Percentiles rank a stretch among this genome's conserved stretches.
These are phyloP conservation scores for Eristalis tenax DNA, from an alignment of 2,888 invertebrate species.

Conservation along the genomic window DNA sequence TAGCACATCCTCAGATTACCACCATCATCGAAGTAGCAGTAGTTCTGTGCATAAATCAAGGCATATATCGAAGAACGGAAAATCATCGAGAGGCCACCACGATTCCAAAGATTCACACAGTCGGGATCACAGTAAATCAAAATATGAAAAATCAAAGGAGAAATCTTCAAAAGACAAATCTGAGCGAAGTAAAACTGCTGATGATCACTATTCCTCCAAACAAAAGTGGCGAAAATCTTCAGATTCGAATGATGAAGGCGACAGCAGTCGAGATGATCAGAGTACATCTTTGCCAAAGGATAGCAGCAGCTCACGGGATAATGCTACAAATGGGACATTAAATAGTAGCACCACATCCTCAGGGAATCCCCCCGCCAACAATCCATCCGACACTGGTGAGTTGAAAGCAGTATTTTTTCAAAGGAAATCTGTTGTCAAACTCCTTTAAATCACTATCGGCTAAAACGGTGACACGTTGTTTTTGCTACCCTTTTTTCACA, in stretches of 20 bases:
- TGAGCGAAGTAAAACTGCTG: conserved; percentile 77
- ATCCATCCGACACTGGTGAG: conserved; percentile 45
- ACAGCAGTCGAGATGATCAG: conserved; percentile 79
- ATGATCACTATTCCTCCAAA: conserved; percentile 88
- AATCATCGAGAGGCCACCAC: conserved; percentile 80
- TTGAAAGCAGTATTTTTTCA: neutral
- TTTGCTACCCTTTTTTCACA: too few species aligned
- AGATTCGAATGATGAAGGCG: conserved; percentile 89
- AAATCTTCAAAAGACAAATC: conserved; percentile 77
- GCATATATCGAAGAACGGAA: conserved; percentile 75
- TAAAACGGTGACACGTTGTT: too few species aligned
- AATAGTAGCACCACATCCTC: conserved; percentile 50
- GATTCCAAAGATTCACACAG: conserved; percentile 77
- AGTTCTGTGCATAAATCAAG: conserved; percentile 74
- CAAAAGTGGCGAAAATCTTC: conserved; percentile 87
- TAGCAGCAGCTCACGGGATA: conserved; percentile 38
- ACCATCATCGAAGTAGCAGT: conserved; percentile 74
- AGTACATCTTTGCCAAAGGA: conserved; percentile 22
- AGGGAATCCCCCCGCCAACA: conserved; percentile 38
- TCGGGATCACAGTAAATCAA: conserved; percentile 75
- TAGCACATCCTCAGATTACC: conserved; percentile 61
- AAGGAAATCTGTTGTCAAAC: neutral
- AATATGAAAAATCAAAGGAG: conserved; percentile 71
- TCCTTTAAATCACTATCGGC: too few species aligned
- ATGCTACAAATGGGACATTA: conserved; percentile 39